Base-by-base conservation (phyloP, 2,888 invertebrate genomes). In the Cinara cedri region DNA sequence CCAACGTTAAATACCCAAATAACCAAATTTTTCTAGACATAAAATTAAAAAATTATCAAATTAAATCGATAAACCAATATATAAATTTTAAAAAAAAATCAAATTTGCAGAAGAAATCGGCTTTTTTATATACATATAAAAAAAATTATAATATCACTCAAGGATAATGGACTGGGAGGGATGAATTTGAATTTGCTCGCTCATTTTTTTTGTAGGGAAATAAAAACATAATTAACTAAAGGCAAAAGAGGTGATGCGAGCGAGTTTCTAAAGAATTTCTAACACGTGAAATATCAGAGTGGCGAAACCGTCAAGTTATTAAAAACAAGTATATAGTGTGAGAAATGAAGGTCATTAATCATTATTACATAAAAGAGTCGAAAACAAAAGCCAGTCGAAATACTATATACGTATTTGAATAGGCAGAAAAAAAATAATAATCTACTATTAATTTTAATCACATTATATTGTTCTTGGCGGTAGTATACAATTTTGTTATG, bases 281-380 rank as follows among this genome's bases (percentile, higher is more conserved):
- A 66, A 57, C 76, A 66, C 55, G 3, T 76, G 76, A 76, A 76
- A 66, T 76, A 76, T 34, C 6, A 34, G 76, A 76, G 66, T 66
- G 55, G 66, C 34, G 55, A 46, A 66, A 57, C 66, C 76, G 57
- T 57, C 55, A 46, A 57, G 55, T 76, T 76, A 66, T 66, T 66
- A 66, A 76, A 34, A 76, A 76, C 54, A 57, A 66, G 76, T 66
- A 76, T 66, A 76, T 66, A 57, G 66, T 57, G 19, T 76, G 66
- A 76, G 66, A n/a, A 55, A 76, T 66, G 66, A 57, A 66, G 66
- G 55, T 66, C 76, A 66, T 76, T 76, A 76, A 76, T 76, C 76
- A 76, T 76, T 76, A 76, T 66, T 66, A 71, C 26, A 55, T 66
- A 76, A 66, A 76, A 76, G 66, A 66, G 24, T 55, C 63, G 42